Base-by-base conservation (phyloP, 2,113 vertebrate genomes). In the Excalfactoria chinensis region DNA sequence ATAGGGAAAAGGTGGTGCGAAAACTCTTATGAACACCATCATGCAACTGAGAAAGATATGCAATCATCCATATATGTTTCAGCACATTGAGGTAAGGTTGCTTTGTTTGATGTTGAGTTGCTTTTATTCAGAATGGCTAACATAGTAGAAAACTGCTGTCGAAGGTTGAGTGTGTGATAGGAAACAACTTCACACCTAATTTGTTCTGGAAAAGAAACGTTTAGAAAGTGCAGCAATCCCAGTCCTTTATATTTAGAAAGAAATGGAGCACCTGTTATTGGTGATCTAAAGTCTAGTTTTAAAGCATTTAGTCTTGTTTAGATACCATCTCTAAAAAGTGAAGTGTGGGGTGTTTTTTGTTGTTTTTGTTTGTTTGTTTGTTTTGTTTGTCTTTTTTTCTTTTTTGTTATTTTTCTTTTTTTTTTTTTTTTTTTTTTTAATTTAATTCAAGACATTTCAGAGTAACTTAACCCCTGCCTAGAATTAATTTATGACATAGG, bases 11-110 rank as follows among this genome's bases (percentile, higher is more conserved):
- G 99, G 99, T 41, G 99, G 99, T 1, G 99, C 99, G 9, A 99
- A 99, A 97, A 99, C 99, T 13, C 97, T 99, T 3, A 99, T 99
- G 99, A 99, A 99, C 96, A 99, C 99, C 59, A 99, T 99, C 95
- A 99, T 99, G 99, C 99, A 99, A 93, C 93, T 99, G 97, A 98
- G 99, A 95, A 99, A 99, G 97, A 99, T 99, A 97, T 99, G 99
- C 96, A 99, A 99, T 96, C 99, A 99, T 62, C 99, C 99, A 0
- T 99, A 99, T 63, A 99, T 99, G 99, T 99, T 99, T 94, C 99
- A 99, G 70, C 99, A 99, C 93, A 99, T 99, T 60, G 99, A 98
- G 97, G 98, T 98, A 91, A 96, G 97, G 58, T 56, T 79, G 4
- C 12, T 0, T 34, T 5, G 7, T 67, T 78, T 81, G 67, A 28